Conservation (phyloP, 2,113 vertebrate genomes). For the Pantherophis guttatus region DNA sequence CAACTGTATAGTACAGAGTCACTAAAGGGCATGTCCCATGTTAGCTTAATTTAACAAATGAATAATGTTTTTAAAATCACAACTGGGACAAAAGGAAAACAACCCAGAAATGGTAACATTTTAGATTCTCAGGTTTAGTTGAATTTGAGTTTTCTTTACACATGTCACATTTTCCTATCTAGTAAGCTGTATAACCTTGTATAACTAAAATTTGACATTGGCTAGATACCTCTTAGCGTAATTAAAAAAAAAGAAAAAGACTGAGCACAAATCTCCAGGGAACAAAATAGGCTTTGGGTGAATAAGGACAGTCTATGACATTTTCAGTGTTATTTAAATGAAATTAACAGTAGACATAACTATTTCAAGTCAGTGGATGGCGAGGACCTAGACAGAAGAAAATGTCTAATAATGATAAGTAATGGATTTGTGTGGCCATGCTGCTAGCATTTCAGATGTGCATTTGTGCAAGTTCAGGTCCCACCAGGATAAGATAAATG, state of each 20-base stretch:
- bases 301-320: neutral
- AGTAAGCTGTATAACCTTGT: neutral
- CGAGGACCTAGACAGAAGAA: slow-evolving; percentile 13
- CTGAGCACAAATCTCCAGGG: neutral
- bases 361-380: neutral
- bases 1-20: neutral
- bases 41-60: neutral
- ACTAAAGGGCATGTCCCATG: slow-evolving; percentile 1
- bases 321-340: neutral
- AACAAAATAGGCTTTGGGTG: neutral
- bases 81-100: neutral
- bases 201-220: neutral
- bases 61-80: neutral
- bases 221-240: neutral
- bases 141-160: neutral
- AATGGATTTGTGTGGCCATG: neutral
- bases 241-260: neutral
- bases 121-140: neutral
- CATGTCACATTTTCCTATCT: neutral
- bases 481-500: neutral
- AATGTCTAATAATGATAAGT: neutral
- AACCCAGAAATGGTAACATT: neutral
- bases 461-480: neutral
- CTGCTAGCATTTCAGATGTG: neutral
- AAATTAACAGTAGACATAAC: neutral